phyloP scores from a whole-genome alignment of 2,797 vertebrate species.

The Sebastes cheni region DNA sequence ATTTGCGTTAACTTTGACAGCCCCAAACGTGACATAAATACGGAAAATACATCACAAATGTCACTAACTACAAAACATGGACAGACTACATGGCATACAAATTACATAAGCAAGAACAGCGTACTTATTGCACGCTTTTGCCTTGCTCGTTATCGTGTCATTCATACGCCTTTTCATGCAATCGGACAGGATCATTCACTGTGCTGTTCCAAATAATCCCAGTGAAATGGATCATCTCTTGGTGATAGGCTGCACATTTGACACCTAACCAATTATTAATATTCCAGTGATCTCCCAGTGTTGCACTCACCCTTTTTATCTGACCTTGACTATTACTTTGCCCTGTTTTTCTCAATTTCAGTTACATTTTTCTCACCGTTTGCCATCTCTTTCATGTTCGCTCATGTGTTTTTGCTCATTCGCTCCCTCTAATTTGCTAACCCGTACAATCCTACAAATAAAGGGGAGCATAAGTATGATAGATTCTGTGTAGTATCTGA shows the following conservation, averaged over 20 bases:
- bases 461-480: constrained; percentile 19
- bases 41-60: too few species aligned
- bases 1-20: too few species aligned
- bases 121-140: too few species aligned
- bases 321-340: neutral
- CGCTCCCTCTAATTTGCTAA: constrained; percentile 11
- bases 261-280: neutral
- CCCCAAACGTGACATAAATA: too few species aligned
- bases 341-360: neutral
- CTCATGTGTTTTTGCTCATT: constrained; percentile 2
- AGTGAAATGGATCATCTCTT: constrained; percentile 9
- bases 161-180: accelerated
- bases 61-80: too few species aligned
- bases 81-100: too few species aligned
- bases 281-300: neutral
- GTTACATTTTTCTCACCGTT: neutral
- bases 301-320: neutral
- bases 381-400: neutral
- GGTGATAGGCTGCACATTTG: constrained; percentile 2
- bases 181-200: accelerated
- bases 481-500: constrained; percentile 26
- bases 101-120: too few species aligned
- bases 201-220: constrained; percentile 5
- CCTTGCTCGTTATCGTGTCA: too few species aligned
- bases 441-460: constrained; percentile 18